A percentile compares a stretch with the other conserved stretches of the same genome.
Evolutionary conservation across 2,113 vertebrate species (phyloP).

Genomic region (Cheilinus undulatus): DNA sequence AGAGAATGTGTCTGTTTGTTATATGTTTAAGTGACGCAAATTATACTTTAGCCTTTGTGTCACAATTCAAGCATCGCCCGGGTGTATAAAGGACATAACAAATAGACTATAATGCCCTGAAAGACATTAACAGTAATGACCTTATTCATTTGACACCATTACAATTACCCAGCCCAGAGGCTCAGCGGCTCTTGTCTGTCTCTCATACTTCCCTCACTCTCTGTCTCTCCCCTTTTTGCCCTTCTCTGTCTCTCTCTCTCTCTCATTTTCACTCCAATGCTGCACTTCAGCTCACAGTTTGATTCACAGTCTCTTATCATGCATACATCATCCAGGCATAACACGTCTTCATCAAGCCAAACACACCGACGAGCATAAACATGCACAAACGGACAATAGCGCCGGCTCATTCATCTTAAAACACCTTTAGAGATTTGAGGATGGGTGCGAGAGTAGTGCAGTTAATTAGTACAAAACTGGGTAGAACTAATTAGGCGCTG

Average conservation of each 20-base stretch:
- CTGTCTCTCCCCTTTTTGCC: not conserved
- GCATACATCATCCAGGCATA: slow-evolving; percentile 40
- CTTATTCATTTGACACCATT: slow-evolving; percentile 79
- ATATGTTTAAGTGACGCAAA: slow-evolving; percentile 49
- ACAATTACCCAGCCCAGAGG: slow-evolving; percentile 69
- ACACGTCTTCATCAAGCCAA: slow-evolving; percentile 43
- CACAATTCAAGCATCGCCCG: slow-evolving; percentile 48
- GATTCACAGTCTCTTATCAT: slow-evolving; percentile 54
- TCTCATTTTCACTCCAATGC: slow-evolving; percentile 39
- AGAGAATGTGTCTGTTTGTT: slow-evolving; percentile 28
- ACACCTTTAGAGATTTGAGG: slow-evolving; percentile 50
- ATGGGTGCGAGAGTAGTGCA: slow-evolving; percentile 8
- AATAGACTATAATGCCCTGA: slow-evolving; percentile 65
- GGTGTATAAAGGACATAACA: slow-evolving; percentile 66
- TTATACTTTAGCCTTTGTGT: slow-evolving; percentile 47
- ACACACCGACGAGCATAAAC: slow-evolving; percentile 29
- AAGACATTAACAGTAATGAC: slow-evolving; percentile 81
- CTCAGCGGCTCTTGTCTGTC: slow-evolving; percentile 18
- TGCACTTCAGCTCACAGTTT: slow-evolving; percentile 52
- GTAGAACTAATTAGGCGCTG: slow-evolving; percentile 64
- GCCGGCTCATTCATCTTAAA: slow-evolving; percentile 48
- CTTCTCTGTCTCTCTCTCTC: slow-evolving; percentile 2
- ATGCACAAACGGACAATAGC: slow-evolving; percentile 45
- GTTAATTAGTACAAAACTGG: slow-evolving; percentile 57
- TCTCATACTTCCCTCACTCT: not conserved